phyloP scores from a whole-genome alignment of 2,113 vertebrate genomes.

The Butorides virescens region DNA sequence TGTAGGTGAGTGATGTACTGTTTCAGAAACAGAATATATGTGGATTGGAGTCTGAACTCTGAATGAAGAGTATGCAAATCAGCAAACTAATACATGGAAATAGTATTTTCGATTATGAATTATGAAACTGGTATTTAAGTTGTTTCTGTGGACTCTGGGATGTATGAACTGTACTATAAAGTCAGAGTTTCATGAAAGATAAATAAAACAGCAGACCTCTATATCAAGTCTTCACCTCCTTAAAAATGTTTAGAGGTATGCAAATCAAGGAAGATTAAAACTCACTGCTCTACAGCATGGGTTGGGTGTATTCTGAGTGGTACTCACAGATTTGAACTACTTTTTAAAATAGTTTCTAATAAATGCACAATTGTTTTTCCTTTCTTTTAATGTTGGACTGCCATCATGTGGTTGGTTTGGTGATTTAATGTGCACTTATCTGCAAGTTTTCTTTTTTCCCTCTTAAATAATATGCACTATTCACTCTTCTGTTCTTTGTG shows the following conservation, averaged over 20 bases:
- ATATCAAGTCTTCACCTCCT: neutral
- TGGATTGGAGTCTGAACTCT: neutral
- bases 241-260: neutral
- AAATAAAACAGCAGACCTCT: neutral
- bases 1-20: neutral
- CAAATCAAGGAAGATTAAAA: neutral
- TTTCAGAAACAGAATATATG: neutral
- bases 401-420: conserved; percentile 19
- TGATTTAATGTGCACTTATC: neutral
- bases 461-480: neutral
- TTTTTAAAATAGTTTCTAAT: neutral
- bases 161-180: neutral
- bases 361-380: fast-evolving
- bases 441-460: neutral
- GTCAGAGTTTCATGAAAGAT: neutral
- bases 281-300: neutral
- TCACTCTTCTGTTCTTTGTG: neutral
- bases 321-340: neutral
- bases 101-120: neutral
- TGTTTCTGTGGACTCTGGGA: neutral
- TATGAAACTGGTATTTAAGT: neutral
- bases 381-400: neutral
- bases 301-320: neutral
- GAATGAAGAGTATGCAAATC: neutral
- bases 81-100: neutral